These are phyloP conservation scores for Eristalis arbustorum DNA, from an alignment of 2,888 invertebrate genomes.

Conservation along the genomic window DNA sequence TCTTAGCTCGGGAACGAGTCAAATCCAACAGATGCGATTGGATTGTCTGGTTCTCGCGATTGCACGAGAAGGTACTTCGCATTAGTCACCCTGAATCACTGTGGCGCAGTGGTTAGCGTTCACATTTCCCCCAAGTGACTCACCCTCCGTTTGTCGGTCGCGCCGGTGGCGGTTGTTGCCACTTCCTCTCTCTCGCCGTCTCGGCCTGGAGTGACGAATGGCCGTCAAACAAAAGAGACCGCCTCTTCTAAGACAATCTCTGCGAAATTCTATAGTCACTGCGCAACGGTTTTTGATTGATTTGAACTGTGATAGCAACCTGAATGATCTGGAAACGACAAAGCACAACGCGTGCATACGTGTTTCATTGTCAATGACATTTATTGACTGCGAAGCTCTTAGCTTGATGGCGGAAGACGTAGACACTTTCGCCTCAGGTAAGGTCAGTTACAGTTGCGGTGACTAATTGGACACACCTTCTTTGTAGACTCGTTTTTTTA, in stretches of 20 bases:
- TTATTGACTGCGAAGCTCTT: not conserved
- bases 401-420: not conserved
- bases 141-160: constrained; percentile 26
- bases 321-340: not conserved
- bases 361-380: not conserved
- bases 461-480: not conserved
- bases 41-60: not conserved
- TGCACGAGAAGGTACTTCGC: constrained; percentile 22
- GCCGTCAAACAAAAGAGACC: constrained; percentile 27
- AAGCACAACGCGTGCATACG: not conserved
- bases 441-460: constrained; percentile 12
- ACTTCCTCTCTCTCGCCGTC: not conserved
- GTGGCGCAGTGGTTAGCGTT: constrained; percentile 10
- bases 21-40: not conserved
- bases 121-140: constrained; percentile 50
- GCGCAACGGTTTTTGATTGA: constrained; percentile 34
- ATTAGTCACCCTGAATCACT: constrained; percentile 59
- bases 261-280: constrained; percentile 43
- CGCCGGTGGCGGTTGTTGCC: not conserved
- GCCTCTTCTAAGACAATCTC: not conserved
- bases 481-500: not conserved
- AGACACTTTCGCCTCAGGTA: constrained; percentile 4
- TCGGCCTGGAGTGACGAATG: constrained; percentile 46
- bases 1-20: not conserved
- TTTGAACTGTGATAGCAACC: not conserved